Evolutionary conservation across 2,113 vertebrate genomes (phyloP), one percentile per base, ranked within the genome.

Genomic region (Meles meles): DNA sequence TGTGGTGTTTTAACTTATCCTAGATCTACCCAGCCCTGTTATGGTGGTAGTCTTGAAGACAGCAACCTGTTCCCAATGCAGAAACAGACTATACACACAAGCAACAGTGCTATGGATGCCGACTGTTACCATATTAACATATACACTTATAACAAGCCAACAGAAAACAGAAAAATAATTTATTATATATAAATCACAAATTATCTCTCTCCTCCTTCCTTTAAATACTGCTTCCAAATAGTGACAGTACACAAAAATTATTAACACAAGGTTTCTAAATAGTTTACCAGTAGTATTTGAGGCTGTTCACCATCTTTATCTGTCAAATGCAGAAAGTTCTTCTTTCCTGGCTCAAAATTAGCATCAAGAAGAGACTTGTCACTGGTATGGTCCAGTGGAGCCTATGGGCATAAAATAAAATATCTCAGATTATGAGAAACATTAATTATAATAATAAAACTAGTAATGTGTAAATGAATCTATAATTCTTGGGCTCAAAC

Each of bases 261-360:
- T 39, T 34, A 87, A 88, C 71, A 61, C 2, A 59, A 13, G 34
- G 11, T n/a, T 95, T 96, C 67, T 77, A 90, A 97, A 87, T 17
- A 90, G 91, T 90, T 99, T 98, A 99, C 99, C n/a, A 99, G 99
- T 88, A 98, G 97, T 93, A 99, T 97, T 61, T 99, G 99, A 92
- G 99, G 99, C 98, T 99, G 99, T 97, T 99, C 99, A 97, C 99
- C 99, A 96, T 99, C 99, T 99, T 99, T 99, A 98, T 99, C 99
- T 42, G 99, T 99, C 81, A 99, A 98, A 93, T 99, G 99, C 71
- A 99, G 99, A 86, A 99, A 99, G 98, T 99, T 99, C 98, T 99
- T 99, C 98, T 99, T 99, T 85, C 99, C 99, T 76, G 99, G 98
- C 97, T 99, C 99, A 99, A 99, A 99, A 89, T 99, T 99, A 98